These are phyloP conservation scores for Drosophila macrospina DNA, from an alignment of 2,888 invertebrate species.

Conservation along the genomic window DNA sequence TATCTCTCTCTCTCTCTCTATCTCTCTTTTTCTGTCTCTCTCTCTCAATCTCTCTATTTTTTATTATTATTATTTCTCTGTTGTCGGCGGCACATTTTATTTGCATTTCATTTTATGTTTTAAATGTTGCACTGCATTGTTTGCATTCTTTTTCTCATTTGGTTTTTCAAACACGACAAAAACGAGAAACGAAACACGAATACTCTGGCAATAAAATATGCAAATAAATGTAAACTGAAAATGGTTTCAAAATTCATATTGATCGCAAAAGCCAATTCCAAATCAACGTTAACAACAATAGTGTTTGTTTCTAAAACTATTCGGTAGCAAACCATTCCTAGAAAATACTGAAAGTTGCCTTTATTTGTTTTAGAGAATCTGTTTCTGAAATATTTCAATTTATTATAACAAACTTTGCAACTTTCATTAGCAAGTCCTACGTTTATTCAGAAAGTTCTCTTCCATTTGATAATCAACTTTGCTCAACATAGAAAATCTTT, in stretches of 20 bases:
- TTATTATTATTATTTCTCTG: slow-evolving; percentile 36
- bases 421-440: too few species aligned
- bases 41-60: not conserved
- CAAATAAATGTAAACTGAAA: slow-evolving; percentile 4
- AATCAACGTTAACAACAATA: too few species aligned
- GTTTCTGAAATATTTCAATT: not conserved
- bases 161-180: slow-evolving; percentile 5
- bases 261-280: not conserved
- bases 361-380: not conserved
- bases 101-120: slow-evolving; percentile 56
- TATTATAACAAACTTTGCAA: not conserved
- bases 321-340: not conserved
- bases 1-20: not conserved
- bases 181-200: slow-evolving; percentile 27
- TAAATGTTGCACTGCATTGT: slow-evolving; percentile 59
- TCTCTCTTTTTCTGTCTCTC: not conserved
- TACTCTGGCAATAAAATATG: slow-evolving; percentile 32
- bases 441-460: too few species aligned
- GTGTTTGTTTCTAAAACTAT: not conserved
- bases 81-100: slow-evolving; percentile 48
- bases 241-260: slow-evolving; percentile 1
- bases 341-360: not conserved
- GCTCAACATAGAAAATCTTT: not conserved
- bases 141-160: slow-evolving; percentile 33
- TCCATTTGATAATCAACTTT: too few species aligned